Evolutionary conservation across 2,797 vertebrate species (phyloP).

Genomic region (Myotis myotis): DNA sequence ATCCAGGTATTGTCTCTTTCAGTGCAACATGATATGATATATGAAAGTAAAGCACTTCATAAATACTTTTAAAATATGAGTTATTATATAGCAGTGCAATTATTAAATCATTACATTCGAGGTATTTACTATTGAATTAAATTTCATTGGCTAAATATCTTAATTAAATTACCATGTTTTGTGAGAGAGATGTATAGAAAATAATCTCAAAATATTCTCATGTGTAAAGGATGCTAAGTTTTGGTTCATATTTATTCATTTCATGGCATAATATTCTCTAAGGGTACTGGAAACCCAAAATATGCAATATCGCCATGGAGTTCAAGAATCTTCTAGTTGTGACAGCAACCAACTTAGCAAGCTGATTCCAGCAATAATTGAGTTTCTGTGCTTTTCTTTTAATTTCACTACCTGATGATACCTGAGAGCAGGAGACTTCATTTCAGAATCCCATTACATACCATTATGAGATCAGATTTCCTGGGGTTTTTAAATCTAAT

Average conservation of each 20-base stretch:
- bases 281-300: slow-evolving; percentile 74
- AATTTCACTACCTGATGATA: slow-evolving; percentile 81
- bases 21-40: neutral
- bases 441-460: slow-evolving; percentile 83
- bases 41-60: neutral
- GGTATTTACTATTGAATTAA: slow-evolving; percentile 50
- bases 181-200: slow-evolving; percentile 45
- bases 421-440: slow-evolving; percentile 81
- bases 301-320: slow-evolving; percentile 57
- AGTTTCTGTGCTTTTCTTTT: slow-evolving; percentile 85
- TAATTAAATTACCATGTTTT: slow-evolving; percentile 72
- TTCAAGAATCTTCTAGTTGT: slow-evolving; percentile 83
- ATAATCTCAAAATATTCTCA: slow-evolving; percentile 68
- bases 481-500: slow-evolving; percentile 83
- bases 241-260: slow-evolving; percentile 81
- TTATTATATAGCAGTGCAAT: slow-evolving; percentile 17
- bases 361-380: slow-evolving; percentile 82
- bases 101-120: slow-evolving; percentile 45
- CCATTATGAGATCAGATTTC: slow-evolving; percentile 84
- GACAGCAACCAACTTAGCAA: slow-evolving; percentile 81
- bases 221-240: slow-evolving; percentile 64
- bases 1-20: neutral
- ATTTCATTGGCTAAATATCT: slow-evolving; percentile 66
- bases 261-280: slow-evolving; percentile 78
- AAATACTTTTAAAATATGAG: neutral